Evolutionary conservation across 2,113 vertebrate species (phyloP).

Genomic region (Eulemur rufifrons): DNA sequence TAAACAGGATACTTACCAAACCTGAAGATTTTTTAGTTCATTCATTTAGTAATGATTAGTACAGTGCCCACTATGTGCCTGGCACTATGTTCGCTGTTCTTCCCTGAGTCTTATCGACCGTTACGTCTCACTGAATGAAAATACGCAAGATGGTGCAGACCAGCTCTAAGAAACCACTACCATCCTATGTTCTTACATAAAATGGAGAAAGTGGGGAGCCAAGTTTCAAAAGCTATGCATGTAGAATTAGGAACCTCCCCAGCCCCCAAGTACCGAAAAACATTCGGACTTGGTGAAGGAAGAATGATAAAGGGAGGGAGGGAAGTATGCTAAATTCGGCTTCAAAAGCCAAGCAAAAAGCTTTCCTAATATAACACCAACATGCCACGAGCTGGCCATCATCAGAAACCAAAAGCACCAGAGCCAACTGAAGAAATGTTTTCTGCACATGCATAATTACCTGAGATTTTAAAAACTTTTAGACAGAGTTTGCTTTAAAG

Average conservation of each 20-base stretch:
- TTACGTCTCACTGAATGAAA: conserved; percentile 15
- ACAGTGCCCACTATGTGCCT: neutral
- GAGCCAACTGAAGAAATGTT: neutral
- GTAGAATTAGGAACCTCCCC: neutral
- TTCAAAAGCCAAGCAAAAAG: neutral
- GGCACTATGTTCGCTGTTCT: neutral
- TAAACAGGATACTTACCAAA: neutral
- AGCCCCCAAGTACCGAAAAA: neutral
- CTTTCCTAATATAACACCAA: neutral
- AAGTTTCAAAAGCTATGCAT: conserved; percentile 1
- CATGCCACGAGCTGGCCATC: neutral
- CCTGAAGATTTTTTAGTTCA: neutral
- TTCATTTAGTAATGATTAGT: conserved; percentile 2
- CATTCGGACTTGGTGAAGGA: neutral
- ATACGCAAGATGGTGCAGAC: neutral
- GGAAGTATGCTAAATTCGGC: neutral
- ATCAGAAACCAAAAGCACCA: neutral
- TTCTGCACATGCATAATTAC: neutral
- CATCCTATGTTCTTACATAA: neutral
- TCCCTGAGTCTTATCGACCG: neutral
- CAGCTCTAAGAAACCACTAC: conserved; percentile 9
- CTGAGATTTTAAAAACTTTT: neutral
- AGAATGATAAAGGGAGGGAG: neutral
- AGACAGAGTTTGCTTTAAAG: conserved; percentile 8
- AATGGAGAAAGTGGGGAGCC: neutral